These are phyloP conservation scores for Parauchenoglanis punctatus DNA, from an alignment of 2,797 vertebrate genomes.

Conservation along the genomic window DNA sequence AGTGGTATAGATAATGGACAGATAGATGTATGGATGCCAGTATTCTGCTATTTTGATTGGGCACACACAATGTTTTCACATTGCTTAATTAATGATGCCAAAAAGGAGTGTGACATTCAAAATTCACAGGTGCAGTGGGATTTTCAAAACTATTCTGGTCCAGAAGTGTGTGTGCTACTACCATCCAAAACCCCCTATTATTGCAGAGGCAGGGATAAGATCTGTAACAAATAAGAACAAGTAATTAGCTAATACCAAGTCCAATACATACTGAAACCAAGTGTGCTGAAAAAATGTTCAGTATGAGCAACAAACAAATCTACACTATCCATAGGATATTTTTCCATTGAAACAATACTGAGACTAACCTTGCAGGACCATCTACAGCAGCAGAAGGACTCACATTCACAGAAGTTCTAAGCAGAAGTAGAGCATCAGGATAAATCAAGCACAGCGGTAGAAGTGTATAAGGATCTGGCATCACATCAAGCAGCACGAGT, in stretches of 20 bases:
- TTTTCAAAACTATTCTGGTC: neutral
- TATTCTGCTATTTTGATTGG: neutral
- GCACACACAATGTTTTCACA: neutral
- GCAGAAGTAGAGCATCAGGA: neutral
- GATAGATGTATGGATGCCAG: too few relatives aligned
- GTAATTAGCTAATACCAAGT: neutral
- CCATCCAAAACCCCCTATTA: too few relatives aligned
- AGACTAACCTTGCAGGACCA: neutral
- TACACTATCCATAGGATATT: neutral
- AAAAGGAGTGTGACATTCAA: neutral
- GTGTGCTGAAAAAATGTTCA: neutral
- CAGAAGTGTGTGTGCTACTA: neutral
- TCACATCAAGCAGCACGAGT: neutral
- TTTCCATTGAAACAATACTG: neutral
- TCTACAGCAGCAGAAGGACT: neutral
- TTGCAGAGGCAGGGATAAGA: neutral
- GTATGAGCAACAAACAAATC: neutral
- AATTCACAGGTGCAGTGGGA: neutral
- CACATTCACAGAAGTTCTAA: neutral
- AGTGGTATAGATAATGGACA: too few relatives aligned
- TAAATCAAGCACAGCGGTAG: neutral
- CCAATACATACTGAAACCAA: neutral
- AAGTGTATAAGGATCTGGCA: too few relatives aligned
- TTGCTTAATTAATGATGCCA: neutral
- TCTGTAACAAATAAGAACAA: neutral